Evolutionary conservation across 2,113 vertebrate genomes (phyloP), one percentile per base, ranked within the genome.

Genomic region (Hystrix cristata): DNA sequence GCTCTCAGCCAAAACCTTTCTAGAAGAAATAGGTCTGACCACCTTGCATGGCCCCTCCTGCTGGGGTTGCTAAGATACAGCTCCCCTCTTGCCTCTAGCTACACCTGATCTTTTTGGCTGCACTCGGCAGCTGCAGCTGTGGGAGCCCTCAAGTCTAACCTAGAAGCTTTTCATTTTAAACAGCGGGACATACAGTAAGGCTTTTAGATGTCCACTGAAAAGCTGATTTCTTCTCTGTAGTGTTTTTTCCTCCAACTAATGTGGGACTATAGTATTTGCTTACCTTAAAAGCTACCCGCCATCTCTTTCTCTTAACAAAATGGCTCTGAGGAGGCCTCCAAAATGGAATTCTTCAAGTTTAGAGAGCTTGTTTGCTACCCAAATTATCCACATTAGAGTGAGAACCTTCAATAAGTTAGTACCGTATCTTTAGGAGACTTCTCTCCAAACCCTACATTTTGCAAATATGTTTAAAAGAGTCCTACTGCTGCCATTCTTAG

Each of bases 31-130:
- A 60, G 87, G 94, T 98, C 98, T 98, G 98, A 98, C 97, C 98
- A 98, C 81, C 96, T 97, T 79, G 25, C 91, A 90, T 89, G 81
- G 72, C 94, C 91, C 78, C 98, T 95, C 97, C 97, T 92, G 93
- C 98, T 95, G 96, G 80, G 95, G 98, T 98, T 98, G 98, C 98
- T 98, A 99, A 97, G 97, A 98, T 98, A 99, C 98, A 81, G 67
- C 65, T 97, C 43, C 25, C 53, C n/a, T 82, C 95, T 62, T 90
- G 43, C 11, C 0, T 5, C 51, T 94, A 51, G 55, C 81, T 95
- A 43, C 80, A 95, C 94, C 95, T 95, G 95, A 97, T 95, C 96
- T 97, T 81, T 98, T 97, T 87, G 9, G 21, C 96, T 91, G 18
- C 18, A 0, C n/a, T 87, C 90, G 85, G 85, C n/a, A 79, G 23